phyloP scores from a whole-genome alignment of 2,797 vertebrate genomes.

The Paramormyrops hopkinsi region DNA sequence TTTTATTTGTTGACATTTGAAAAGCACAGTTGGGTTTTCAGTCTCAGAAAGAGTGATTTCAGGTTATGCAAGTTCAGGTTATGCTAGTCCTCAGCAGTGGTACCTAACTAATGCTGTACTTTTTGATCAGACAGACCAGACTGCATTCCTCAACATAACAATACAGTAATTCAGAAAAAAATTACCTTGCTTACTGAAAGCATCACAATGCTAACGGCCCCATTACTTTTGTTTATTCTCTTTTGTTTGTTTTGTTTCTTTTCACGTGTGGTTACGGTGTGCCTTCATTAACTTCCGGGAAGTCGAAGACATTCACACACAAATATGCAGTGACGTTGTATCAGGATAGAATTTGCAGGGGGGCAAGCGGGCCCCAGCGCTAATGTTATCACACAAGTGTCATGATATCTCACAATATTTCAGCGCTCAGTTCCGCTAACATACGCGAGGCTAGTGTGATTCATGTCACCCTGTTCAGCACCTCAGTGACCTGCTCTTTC shows the following conservation, averaged over 20 bases:
- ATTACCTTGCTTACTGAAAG: neutral
- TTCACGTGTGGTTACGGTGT: neutral
- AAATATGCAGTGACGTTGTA: slow-evolving; percentile 20
- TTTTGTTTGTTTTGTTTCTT: neutral
- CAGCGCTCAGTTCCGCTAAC: neutral
- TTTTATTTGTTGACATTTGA: neutral
- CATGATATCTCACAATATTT: neutral
- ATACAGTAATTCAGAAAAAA: slow-evolving; percentile 9
- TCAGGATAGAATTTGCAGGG: neutral
- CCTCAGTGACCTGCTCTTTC: slow-evolving; percentile 2
- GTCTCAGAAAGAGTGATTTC: neutral
- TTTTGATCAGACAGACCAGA: neutral
- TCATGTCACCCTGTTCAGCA: neutral
- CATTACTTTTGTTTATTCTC: too few species aligned
- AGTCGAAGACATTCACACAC: slow-evolving; percentile 3
- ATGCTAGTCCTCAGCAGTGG: neutral
- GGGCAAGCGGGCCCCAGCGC: neutral
- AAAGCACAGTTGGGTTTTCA: neutral
- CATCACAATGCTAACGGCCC: neutral
- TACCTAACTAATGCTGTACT: neutral
- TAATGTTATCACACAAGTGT: neutral
- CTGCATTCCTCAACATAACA: neutral
- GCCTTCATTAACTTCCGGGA: slow-evolving; percentile 17
- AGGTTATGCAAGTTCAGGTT: neutral
- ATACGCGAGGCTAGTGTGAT: neutral